phyloP scores from a whole-genome alignment of 2,113 vertebrate genomes.

The Anser brachyrhynchus region DNA sequence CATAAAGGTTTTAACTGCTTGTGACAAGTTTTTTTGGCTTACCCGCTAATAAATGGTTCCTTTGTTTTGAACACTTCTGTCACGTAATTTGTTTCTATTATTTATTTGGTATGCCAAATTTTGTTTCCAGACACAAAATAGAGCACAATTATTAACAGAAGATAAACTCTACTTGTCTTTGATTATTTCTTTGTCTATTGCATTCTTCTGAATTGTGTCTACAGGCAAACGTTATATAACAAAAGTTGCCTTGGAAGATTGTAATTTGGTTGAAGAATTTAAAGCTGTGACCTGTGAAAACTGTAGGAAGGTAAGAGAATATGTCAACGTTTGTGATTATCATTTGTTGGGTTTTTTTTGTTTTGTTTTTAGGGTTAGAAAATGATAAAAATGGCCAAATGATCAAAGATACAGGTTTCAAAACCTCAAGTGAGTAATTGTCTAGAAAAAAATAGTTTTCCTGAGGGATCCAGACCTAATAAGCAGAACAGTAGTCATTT shows the following conservation, averaged over 20 bases:
- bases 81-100: background rate
- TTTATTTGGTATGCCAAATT: background rate
- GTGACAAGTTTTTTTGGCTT: background rate
- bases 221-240: slow-evolving; percentile 79
- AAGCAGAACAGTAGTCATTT: background rate
- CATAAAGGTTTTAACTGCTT: background rate
- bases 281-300: background rate
- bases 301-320: slow-evolving; percentile 75
- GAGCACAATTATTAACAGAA: background rate
- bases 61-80: background rate
- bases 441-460: background rate
- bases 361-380: no score
- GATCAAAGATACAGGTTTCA: background rate
- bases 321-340: background rate
- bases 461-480: background rate
- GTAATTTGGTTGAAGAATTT: slow-evolving; percentile 71
- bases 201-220: background rate
- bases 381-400: background rate
- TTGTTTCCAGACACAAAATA: background rate
- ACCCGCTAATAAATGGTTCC: fast-evolving
- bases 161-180: background rate
- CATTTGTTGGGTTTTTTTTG: background rate
- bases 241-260: slow-evolving; percentile 70
- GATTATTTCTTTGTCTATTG: background rate
- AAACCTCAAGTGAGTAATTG: background rate